phyloP scores from a whole-genome alignment of 2,113 vertebrate species.

The Oryctolagus cuniculus region mOryCun1.1 NC_091432.1:191293001-191293500 shows the following conservation, averaged over 20 bases:
- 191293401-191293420: constrained; percentile 63
- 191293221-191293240: constrained; percentile 83
- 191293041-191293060: constrained; percentile 87
- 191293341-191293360: constrained; percentile 68
- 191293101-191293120: constrained; percentile 83
- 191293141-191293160: constrained; percentile 88
- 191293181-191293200: constrained; percentile 82
- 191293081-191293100: constrained; percentile 85
- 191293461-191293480: background rate
- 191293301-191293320: constrained; percentile 64
- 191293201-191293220: constrained; percentile 84
- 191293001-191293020: constrained; percentile 84
- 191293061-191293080: constrained; percentile 88
- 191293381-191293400: constrained; percentile 68
- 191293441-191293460: constrained; percentile 28
- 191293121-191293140: constrained; percentile 86
- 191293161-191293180: constrained; percentile 87
- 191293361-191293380: constrained; percentile 76
- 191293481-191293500: constrained; percentile 48
- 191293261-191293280: constrained; percentile 72
- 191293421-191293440: constrained; percentile 72
- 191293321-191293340: constrained; percentile 66
- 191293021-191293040: constrained; percentile 85
- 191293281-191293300: constrained; percentile 74
- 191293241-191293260: constrained; percentile 79